Conservation (phyloP, 2,888 invertebrate genomes). For the Idaea dimidiata region DNA sequence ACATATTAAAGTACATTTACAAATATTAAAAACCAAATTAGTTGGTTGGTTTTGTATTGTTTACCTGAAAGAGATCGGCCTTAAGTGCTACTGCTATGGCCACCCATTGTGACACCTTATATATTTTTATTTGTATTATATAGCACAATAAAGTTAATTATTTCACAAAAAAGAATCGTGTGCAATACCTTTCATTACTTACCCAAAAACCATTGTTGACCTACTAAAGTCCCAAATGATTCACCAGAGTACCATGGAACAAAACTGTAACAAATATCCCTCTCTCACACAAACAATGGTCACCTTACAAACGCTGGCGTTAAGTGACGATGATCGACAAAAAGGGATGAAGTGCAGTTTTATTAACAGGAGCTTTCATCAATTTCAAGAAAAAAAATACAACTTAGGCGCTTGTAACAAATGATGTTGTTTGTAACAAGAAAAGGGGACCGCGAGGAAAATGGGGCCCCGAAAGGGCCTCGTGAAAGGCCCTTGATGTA, state of each 20-base stretch:
- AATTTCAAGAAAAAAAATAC: conserved; percentile 68
- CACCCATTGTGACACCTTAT: too few species aligned
- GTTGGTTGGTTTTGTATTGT: background rate
- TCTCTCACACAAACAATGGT: conserved; percentile 19
- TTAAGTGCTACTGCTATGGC: too few species aligned
- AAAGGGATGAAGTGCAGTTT: conserved; percentile 78
- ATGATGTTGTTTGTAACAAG: conserved; percentile 74
- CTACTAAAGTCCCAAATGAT: background rate
- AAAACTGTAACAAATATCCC: conserved; percentile 6
- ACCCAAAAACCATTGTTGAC: too few species aligned
- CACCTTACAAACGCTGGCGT: conserved; percentile 47
- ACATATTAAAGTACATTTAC: too few species aligned
- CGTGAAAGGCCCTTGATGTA: conserved; percentile 46
- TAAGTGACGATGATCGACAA: conserved; percentile 81
- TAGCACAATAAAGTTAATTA: too few species aligned
- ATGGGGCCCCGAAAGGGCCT: conserved; percentile 44
- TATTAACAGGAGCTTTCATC: conserved; percentile 76
- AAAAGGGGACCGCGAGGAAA: conserved; percentile 50
- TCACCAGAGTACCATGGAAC: background rate
- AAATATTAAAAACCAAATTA: too few species aligned
- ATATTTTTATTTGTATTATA: too few species aligned
- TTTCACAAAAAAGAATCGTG: too few species aligned
- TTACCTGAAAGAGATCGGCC: too few species aligned
- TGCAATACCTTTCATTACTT: too few species aligned
- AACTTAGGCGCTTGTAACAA: conserved; percentile 65